These are phyloP conservation scores for Tipula helvola DNA, from an alignment of 2,888 invertebrate species.

Conservation along the genomic window DNA sequence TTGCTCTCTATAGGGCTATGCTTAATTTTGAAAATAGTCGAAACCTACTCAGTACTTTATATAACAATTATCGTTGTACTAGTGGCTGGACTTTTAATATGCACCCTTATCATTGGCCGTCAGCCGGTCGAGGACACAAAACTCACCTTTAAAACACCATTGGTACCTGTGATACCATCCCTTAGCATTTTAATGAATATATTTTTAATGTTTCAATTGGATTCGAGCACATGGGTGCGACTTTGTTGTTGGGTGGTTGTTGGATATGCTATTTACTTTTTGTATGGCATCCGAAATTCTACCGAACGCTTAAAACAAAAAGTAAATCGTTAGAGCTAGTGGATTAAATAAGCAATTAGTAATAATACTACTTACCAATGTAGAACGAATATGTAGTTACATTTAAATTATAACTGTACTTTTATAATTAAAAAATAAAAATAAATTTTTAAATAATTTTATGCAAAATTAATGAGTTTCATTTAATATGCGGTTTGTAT, in stretches of 20 bases:
- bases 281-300: conserved; percentile 72
- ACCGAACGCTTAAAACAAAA: conserved; percentile 32
- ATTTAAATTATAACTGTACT: too few relatives aligned
- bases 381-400: too few relatives aligned
- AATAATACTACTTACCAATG: too few relatives aligned
- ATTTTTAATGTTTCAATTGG: conserved; percentile 83
- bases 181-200: conserved; percentile 77
- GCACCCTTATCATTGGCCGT: conserved; percentile 47
- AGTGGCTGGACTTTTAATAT: conserved; percentile 39
- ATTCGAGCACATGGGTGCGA: conserved; percentile 75
- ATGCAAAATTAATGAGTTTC: too few relatives aligned
- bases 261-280: conserved; percentile 77
- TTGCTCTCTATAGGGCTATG: conserved; percentile 26
- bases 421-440: too few relatives aligned
- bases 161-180: conserved; percentile 74
- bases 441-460: too few relatives aligned
- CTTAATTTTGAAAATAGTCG: conserved; percentile 9
- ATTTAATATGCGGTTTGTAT: too few relatives aligned
- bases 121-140: conserved; percentile 54
- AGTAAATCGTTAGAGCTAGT: too few relatives aligned
- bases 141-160: conserved; percentile 67
- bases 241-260: conserved; percentile 74
- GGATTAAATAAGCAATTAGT: too few relatives aligned
- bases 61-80: conserved; percentile 38
- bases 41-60: conserved; percentile 23